Percentiles rank a stretch among this genome's conserved stretches.
phyloP scores from a whole-genome alignment of 2,888 invertebrate species.

The Lasioglossum morio region DNA sequence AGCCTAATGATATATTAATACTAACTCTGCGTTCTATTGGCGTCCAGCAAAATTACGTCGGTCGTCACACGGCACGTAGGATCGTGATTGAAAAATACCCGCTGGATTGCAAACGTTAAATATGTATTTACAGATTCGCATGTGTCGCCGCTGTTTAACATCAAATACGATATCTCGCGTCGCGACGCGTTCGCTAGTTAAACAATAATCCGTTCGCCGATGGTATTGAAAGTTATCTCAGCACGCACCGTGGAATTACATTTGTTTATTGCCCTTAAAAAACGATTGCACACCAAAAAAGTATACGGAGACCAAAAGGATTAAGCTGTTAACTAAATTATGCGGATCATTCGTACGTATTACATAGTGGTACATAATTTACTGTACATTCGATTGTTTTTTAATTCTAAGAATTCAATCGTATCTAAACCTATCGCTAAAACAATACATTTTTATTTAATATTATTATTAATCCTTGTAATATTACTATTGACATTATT shows the following conservation, averaged over 20 bases:
- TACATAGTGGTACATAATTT: background rate
- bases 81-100: conserved; percentile 43
- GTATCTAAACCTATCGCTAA: too few relatives aligned
- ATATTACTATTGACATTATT: too few relatives aligned
- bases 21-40: conserved; percentile 37
- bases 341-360: background rate
- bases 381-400: too few relatives aligned
- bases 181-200: background rate
- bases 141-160: conserved; percentile 22
- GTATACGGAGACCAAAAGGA: background rate
- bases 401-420: too few relatives aligned
- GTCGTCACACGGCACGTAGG: background rate
- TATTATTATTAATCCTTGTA: background rate
- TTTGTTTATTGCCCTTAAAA: background rate
- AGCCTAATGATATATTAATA: conserved; percentile 20
- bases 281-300: background rate
- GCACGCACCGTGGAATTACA: background rate
- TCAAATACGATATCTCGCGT: conserved; percentile 24
- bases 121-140: conserved; percentile 23
- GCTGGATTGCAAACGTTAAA: conserved; percentile 25
- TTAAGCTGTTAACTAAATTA: background rate
- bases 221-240: conserved; percentile 2
- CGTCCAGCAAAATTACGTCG: conserved; percentile 32
- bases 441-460: background rate
- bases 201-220: conserved; percentile 32